phyloP scores from a whole-genome alignment of 2,797 vertebrate genomes.

The Masticophis lateralis region DNA sequence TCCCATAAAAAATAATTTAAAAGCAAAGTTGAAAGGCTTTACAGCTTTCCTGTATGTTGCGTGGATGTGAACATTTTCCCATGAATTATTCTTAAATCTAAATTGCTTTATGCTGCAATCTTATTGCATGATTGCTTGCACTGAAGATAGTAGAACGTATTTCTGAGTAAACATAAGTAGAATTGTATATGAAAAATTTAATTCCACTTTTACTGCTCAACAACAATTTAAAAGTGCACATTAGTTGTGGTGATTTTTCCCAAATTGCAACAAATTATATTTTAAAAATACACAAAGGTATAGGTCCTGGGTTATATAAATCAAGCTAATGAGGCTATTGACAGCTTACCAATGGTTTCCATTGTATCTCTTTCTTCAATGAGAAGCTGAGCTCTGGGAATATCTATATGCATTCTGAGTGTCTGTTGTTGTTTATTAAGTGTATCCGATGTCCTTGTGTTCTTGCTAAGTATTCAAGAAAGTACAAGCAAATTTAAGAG shows the following conservation, averaged over 20 bases:
- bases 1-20: not conserved
- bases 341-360: conserved; percentile 91
- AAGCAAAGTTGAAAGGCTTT: not conserved
- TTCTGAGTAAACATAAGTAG: not conserved
- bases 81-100: conserved; percentile 38
- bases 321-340: not conserved
- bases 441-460: conserved; percentile 93
- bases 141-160: not conserved
- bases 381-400: conserved; percentile 95
- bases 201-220: conserved; percentile 6
- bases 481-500: conserved; percentile 15
- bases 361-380: conserved; percentile 99
- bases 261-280: not conserved
- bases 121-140: not conserved
- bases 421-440: conserved; percentile 98
- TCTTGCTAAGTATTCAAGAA: conserved; percentile 80
- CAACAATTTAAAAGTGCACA: conserved; percentile 21
- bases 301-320: not conserved
- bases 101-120: not conserved
- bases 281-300: not conserved
- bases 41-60: not conserved
- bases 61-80: not conserved
- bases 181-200: not conserved
- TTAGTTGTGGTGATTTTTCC: not conserved
- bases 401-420: conserved; percentile 96